Evolutionary conservation across 1,140 invertebrate species (phyloP).

Genomic region (Trigoniulus corallinus): DNA sequence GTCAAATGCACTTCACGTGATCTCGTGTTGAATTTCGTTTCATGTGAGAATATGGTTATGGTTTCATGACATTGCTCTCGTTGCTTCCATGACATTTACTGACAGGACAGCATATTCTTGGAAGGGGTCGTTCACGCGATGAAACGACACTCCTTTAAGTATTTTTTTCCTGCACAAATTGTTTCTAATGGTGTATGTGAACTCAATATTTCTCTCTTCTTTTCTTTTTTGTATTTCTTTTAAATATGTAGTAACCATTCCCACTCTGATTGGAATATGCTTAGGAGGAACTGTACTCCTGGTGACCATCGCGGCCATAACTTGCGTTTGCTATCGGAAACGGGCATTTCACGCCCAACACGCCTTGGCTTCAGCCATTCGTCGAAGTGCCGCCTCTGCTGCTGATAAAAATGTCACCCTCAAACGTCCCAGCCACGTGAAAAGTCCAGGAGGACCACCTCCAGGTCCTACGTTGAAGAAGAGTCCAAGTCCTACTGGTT

Average conservation of each 20-base stretch:
- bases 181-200: too few species aligned
- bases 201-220: too few species aligned
- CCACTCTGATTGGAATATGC: slow-evolving; percentile 42
- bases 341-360: slow-evolving; percentile 13
- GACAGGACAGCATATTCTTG: too few species aligned
- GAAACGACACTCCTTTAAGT: too few species aligned
- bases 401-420: slow-evolving; percentile 6
- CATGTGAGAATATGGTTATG: too few species aligned
- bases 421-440: slow-evolving; percentile 42
- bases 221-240: too few species aligned
- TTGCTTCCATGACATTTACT: too few species aligned
- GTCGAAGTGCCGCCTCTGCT: slow-evolving; percentile 21
- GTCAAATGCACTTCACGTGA: too few species aligned
- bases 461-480: slow-evolving; percentile 65
- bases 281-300: slow-evolving; percentile 37
- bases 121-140: too few species aligned
- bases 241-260: slow-evolving; percentile 37
- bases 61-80: too few species aligned
- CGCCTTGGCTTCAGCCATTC: slow-evolving; percentile 16
- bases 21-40: too few species aligned
- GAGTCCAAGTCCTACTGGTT: slow-evolving; percentile 63
- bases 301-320: slow-evolving; percentile 36
- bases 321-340: slow-evolving; percentile 38
- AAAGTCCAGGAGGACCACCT: slow-evolving; percentile 35
- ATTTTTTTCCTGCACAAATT: too few species aligned